Percentiles rank a stretch among this genome's conserved stretches.
Evolutionary conservation across 2,797 vertebrate genomes (phyloP).

Genomic region (Benthosema pterotum): DNA sequence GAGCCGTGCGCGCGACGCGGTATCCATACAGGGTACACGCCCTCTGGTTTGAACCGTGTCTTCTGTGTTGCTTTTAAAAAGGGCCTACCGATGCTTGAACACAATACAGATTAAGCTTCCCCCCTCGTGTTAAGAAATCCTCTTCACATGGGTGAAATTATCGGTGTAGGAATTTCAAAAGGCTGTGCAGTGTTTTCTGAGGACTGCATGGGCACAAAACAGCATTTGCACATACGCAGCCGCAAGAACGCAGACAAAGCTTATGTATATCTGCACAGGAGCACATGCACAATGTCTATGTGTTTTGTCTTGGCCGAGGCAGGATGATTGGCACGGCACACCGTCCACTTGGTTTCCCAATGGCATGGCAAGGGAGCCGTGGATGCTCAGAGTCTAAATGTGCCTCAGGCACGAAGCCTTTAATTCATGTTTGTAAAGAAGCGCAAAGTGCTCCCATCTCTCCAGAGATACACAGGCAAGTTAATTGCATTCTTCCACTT

Average conservation of each 20-base stretch:
- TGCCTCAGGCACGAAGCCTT: slow-evolving; percentile 69
- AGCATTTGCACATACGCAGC: background rate
- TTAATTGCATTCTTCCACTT: slow-evolving; percentile 81
- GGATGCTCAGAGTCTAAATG: slow-evolving; percentile 60
- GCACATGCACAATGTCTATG: slow-evolving; percentile 24
- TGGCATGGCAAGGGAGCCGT: slow-evolving; percentile 59
- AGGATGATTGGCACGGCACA: slow-evolving; percentile 54
- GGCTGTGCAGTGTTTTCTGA: background rate
- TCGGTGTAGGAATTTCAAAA: slow-evolving; percentile 1
- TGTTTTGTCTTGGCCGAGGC: slow-evolving; percentile 41
- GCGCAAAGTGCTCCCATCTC: slow-evolving; percentile 65
- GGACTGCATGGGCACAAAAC: background rate
- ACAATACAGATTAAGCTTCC: slow-evolving; percentile 20
- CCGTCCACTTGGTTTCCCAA: slow-evolving; percentile 55
- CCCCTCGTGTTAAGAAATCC: no score
- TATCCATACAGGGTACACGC: slow-evolving; percentile 23
- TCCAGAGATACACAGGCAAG: slow-evolving; percentile 71
- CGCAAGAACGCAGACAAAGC: slow-evolving; percentile 7
- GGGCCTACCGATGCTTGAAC: slow-evolving; percentile 5
- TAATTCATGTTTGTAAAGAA: slow-evolving; percentile 75
- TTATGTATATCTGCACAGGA: slow-evolving; percentile 22
- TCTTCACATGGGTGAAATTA: background rate
- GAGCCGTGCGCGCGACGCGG: slow-evolving; percentile 13
- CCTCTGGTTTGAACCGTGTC: slow-evolving; percentile 6
- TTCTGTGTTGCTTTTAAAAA: slow-evolving; percentile 27